Evolutionary conservation across 2,113 vertebrate species (phyloP), one percentile per base, ranked within the genome.

Genomic region (Callochromis pleurospilus): DNA sequence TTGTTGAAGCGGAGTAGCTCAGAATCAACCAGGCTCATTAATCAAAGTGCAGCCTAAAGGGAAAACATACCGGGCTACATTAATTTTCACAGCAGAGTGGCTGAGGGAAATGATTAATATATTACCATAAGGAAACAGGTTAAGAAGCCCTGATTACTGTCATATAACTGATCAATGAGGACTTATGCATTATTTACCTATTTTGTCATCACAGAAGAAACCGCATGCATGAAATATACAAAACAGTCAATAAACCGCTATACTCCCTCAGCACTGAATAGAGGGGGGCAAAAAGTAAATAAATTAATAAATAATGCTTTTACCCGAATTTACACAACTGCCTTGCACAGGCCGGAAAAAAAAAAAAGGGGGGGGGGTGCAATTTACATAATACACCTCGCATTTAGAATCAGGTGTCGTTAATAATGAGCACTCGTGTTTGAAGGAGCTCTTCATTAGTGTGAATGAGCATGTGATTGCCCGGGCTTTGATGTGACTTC

Each of bases 401-500:
- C 94, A 95, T 95, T 95, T 93, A 91, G 91, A 95, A 94, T 93
- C 89, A 93, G 93, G 94, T 95, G 94, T 95, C 79, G 91, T 93
- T 94, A 93, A 95, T 96, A 96, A 96, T 92, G 92, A 95, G 94
- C 81, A 40, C 89, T 92, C 90, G 94, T 94, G 94, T 96, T 90
- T 91, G 90, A 96, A 94, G 94, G 86, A 93, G 93, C 89, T 9
- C 77, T 96, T 85, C 80, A 89, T 96, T 97, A 95, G 80, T 65
- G 82, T 86, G 92, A 93, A 95, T 45, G 81, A 87, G 81, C 90
- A 19, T 88, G 91, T 90, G 90, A 93, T 94, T 95, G 96, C 80
- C 86, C 70, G 75, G 88, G 90, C 95, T 97, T 95, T 96, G 95
- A 97, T 96, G 95, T 95, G 90, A 96, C 96, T 97, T 97, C 94